These are phyloP conservation scores for Vandiemenella viatica DNA, from an alignment of 2,888 invertebrate genomes.

Conservation along the genomic window DNA sequence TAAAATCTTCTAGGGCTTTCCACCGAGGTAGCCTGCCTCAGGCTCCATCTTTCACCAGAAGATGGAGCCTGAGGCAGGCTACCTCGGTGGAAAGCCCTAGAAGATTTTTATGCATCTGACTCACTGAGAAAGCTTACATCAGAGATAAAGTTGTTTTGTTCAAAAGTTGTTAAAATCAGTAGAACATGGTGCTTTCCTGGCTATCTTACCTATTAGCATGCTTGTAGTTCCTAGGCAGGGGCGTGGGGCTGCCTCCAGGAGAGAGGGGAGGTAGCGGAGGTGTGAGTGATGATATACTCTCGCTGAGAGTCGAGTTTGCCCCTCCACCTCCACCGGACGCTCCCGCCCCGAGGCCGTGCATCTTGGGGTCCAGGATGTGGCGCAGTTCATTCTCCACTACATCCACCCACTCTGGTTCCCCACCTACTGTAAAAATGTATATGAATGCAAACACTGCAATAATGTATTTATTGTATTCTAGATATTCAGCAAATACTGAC, in stretches of 20 bases:
- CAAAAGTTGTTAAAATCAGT: neutral
- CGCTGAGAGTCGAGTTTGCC: slow-evolving; percentile 48
- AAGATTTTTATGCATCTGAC: too few relatives aligned
- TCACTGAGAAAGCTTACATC: too few relatives aligned
- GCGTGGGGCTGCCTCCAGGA: slow-evolving; percentile 36
- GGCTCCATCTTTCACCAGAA: too few relatives aligned
- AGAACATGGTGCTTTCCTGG: too few relatives aligned
- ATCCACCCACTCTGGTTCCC: slow-evolving; percentile 65
- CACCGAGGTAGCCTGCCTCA: too few relatives aligned
- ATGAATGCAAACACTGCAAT: too few relatives aligned
- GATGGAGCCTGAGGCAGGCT: too few relatives aligned
- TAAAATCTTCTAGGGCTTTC: too few relatives aligned
- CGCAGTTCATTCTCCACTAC: slow-evolving; percentile 64
- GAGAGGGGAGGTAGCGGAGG: slow-evolving; percentile 65
- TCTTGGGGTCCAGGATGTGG: slow-evolving; percentile 58
- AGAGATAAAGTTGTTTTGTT: neutral
- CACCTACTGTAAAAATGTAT: neutral
- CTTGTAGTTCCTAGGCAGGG: slow-evolving; percentile 29
- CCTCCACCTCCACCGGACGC: slow-evolving; percentile 23
- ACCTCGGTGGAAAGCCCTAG: too few relatives aligned
- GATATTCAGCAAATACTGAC: too few relatives aligned
- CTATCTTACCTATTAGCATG: slow-evolving; percentile 7
- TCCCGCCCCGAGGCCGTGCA: slow-evolving; percentile 28
- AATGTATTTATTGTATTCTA: too few relatives aligned
- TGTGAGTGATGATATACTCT: slow-evolving; percentile 55